Evolutionary conservation across 2,797 vertebrate genomes (phyloP).

Genomic region (Peromyscus nudipes): DNA sequence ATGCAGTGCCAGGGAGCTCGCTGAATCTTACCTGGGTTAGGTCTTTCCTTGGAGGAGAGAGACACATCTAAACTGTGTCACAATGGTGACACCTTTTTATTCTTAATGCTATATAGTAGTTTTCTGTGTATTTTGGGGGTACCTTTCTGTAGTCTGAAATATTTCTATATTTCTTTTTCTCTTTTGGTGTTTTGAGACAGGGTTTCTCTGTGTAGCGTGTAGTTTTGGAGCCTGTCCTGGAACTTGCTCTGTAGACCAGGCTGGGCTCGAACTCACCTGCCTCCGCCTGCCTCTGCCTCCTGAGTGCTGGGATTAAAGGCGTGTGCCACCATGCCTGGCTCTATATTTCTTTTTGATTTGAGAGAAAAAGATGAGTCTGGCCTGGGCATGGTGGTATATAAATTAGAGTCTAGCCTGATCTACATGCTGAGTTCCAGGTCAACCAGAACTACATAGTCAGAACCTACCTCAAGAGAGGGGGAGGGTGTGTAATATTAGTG

Average conservation of each 20-base stretch:
- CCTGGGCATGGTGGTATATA: background rate
- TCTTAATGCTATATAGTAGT: background rate
- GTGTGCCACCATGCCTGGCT: background rate
- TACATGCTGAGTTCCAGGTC: background rate
- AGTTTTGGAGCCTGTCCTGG: too few species aligned
- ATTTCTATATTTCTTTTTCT: slow-evolving; percentile 25
- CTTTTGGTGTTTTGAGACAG: too few species aligned
- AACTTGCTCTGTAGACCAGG: too few species aligned
- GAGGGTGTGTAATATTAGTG: background rate
- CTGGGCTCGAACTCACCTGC: too few species aligned
- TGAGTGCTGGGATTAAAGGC: too few species aligned
- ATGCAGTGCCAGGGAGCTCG: background rate
- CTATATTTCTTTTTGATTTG: background rate
- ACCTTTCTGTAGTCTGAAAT: slow-evolving; percentile 46
- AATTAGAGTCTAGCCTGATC: background rate
- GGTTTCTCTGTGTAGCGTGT: too few species aligned
- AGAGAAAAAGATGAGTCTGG: background rate
- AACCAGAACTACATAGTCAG: background rate
- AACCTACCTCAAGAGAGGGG: background rate
- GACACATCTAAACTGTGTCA: background rate
- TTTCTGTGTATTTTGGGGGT: background rate
- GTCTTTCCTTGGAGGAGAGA: slow-evolving; percentile 46
- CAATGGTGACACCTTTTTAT: slow-evolving; percentile 22
- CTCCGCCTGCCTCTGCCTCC: too few species aligned
- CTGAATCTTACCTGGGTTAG: background rate